Evolutionary conservation across 2,888 invertebrate species (phyloP).

Genomic region (Tetragonisca angustula): DNA sequence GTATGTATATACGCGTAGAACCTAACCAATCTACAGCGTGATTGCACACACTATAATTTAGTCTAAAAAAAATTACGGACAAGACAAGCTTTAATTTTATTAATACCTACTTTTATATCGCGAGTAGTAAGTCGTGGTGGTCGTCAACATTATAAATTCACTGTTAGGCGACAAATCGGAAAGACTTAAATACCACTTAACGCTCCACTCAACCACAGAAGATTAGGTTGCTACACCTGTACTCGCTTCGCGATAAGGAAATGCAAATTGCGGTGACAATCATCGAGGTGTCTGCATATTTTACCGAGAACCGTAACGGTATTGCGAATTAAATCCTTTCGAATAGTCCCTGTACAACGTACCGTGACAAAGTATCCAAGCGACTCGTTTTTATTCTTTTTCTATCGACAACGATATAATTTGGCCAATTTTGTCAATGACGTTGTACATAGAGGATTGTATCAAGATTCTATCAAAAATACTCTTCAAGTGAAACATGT

Average conservation of each 20-base stretch:
- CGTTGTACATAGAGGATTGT: too few relatives aligned
- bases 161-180: background rate
- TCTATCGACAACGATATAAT: too few relatives aligned
- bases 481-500: too few relatives aligned
- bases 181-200: slow-evolving; percentile 1
- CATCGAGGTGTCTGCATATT: background rate
- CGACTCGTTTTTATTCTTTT: too few relatives aligned
- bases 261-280: slow-evolving; percentile 27
- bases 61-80: background rate
- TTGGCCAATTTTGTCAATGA: too few relatives aligned
- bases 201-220: background rate
- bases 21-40: too few relatives aligned
- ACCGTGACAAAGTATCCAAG: too few relatives aligned
- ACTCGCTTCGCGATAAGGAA: slow-evolving; percentile 11
- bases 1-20: background rate
- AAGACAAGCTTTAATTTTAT: background rate
- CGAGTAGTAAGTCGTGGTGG: background rate
- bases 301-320: background rate
- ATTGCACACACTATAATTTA: background rate
- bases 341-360: too few relatives aligned
- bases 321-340: slow-evolving; percentile 4
- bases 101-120: background rate
- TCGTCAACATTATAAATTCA: background rate
- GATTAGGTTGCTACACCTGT: slow-evolving; percentile 18
- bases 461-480: too few relatives aligned